These are phyloP conservation scores for Lagorchestes hirsutus DNA, from an alignment of 2,797 vertebrate genomes.

Conservation along the genomic window DNA sequence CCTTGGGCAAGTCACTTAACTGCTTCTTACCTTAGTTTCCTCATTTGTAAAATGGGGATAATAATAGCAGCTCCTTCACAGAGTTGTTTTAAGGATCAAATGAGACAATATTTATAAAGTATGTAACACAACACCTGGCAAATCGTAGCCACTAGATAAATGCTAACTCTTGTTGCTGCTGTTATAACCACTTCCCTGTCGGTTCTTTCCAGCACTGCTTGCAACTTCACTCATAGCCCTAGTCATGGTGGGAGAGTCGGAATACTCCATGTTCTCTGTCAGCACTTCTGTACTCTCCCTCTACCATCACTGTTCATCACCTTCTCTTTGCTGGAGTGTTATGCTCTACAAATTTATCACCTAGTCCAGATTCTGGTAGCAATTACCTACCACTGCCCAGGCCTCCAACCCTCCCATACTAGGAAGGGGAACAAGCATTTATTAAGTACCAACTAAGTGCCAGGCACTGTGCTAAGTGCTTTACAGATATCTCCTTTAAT, in stretches of 20 bases:
- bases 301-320: not conserved
- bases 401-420: not conserved
- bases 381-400: not conserved
- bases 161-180: not conserved
- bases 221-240: not conserved
- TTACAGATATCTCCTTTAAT: too few relatives aligned
- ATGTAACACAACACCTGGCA: not conserved
- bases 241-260: not conserved
- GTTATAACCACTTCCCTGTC: not conserved
- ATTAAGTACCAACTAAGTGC: not conserved
- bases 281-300: not conserved
- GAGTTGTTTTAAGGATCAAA: not conserved
- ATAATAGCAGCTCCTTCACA: not conserved
- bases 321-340: not conserved
- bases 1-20: not conserved
- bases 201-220: not conserved
- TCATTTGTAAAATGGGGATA: not conserved
- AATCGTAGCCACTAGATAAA: not conserved
- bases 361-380: not conserved
- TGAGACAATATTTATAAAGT: not conserved
- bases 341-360: not conserved
- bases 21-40: not conserved
- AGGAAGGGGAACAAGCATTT: not conserved
- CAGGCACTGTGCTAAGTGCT: not conserved
- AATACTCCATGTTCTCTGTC: not conserved